phyloP scores from a whole-genome alignment of 2,797 vertebrate species.

The Myotis pilosus region DNA sequence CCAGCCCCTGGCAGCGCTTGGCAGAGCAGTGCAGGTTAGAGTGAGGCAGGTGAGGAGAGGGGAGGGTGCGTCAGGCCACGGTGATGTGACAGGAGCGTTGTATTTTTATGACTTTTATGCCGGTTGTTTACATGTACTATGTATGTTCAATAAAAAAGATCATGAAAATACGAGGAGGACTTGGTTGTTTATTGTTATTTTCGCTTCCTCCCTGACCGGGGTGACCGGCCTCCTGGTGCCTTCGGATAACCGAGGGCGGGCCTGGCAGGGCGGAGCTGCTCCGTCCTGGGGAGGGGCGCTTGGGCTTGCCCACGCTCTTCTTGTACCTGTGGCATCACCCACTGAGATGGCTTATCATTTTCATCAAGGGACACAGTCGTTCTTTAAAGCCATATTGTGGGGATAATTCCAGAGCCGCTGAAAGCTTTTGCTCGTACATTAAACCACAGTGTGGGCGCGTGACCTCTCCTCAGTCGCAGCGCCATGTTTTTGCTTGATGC shows the following conservation, averaged over 20 bases:
- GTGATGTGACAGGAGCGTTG: conserved; percentile 75
- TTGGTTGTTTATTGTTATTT: not conserved
- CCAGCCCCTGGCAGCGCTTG: conserved; percentile 57
- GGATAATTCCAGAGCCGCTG: not conserved
- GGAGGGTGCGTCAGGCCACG: conserved; percentile 66
- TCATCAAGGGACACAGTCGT: not conserved
- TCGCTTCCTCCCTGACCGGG: not conserved
- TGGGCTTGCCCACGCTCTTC: not conserved
- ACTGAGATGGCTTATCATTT: not conserved
- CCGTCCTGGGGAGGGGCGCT: not conserved
- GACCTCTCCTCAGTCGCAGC: not conserved
- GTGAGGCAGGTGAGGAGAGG: conserved; percentile 60
- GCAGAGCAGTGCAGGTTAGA: conserved; percentile 59
- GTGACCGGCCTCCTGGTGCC: not conserved
- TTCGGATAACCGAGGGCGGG: not conserved
- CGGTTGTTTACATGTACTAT: conserved; percentile 83
- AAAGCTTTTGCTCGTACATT: not conserved
- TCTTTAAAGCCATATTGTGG: not conserved
- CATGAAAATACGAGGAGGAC: conserved; percentile 54
- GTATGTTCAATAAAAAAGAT: conserved; percentile 84
- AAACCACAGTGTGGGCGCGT: not conserved
- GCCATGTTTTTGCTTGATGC: not conserved
- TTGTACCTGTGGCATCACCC: not conserved
- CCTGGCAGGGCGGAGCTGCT: not conserved
- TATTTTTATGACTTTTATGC: conserved; percentile 87